Conservation (phyloP, 1,140 invertebrate genomes). For the Idris sp. region DNA sequence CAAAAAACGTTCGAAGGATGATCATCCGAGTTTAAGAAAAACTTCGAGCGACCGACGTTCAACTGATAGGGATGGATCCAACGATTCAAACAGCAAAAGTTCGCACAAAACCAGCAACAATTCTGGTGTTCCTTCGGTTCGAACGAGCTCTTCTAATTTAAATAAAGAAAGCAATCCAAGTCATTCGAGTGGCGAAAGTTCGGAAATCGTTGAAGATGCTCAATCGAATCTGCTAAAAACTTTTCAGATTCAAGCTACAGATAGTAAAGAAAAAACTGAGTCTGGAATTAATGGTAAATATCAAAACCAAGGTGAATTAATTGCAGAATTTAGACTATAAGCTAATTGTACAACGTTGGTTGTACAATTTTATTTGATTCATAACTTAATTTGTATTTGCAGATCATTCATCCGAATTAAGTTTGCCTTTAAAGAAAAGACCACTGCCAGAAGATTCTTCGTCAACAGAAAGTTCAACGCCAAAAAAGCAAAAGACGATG, state of each 20-base stretch:
- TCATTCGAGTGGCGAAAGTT: conserved; percentile 74
- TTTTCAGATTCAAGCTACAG: conserved; percentile 9
- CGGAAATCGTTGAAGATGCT: conserved; percentile 69
- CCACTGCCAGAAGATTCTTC: conserved; percentile 43
- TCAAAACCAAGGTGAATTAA: no score
- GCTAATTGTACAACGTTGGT: no score
- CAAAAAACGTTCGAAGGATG: conserved; percentile 75
- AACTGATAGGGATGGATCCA: conserved; percentile 76
- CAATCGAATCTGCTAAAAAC: conserved; percentile 59
- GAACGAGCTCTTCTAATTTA: conserved; percentile 65
- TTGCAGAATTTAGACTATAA: no score
- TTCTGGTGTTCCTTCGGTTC: conserved; percentile 61
- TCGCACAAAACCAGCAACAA: conserved; percentile 66
- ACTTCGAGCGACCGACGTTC: conserved; percentile 75
- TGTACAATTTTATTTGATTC: no score
- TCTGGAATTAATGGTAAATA: conserved; percentile 21
- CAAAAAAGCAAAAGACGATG: conserved; percentile 81
- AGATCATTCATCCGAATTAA: conserved; percentile 54
- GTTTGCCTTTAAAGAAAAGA: conserved; percentile 73
- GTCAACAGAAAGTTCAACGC: conserved; percentile 45
- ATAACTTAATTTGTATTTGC: no score
- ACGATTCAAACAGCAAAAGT: conserved; percentile 74
- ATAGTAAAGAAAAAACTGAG: conserved; percentile 27
- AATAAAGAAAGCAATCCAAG: conserved; percentile 70
- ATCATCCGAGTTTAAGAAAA: conserved; percentile 74